Base-by-base conservation (phyloP, 2,113 vertebrate genomes). In the Chelonoidis abingdonii region DNA sequence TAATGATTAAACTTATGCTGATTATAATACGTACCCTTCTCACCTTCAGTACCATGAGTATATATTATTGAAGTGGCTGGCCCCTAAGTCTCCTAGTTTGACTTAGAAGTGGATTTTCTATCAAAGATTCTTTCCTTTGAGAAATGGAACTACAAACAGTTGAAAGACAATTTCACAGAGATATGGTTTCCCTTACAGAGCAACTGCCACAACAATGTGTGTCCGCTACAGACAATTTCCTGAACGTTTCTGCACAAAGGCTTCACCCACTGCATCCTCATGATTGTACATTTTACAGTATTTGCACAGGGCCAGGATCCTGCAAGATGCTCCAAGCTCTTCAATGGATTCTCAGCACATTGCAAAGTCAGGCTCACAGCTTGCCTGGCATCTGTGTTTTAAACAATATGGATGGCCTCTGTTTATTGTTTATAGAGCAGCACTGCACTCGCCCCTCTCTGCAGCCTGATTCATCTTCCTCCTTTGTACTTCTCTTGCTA, bases 1-100 rank as follows among this genome's bases (percentile, higher is more conserved):
- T 83, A 5, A 35, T 81, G 91, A 91, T 87, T 4, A 4, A 94
- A 92, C 84, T 93, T 89, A 91, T 96, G 90, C 94, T 95, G 94
- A 84, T 95, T 93, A 95, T 19, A 78, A 95, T 16, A 72, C 90
- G 79, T 92, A 94, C 94, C 96, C 96, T 95, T 84, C 27, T 86
- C 83, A 90, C 81, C 84, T 56, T 85, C n/a, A 19, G 50, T 1
- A 92, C 56, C 79, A 56, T 69, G 87, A n/a, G 6, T 1, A 1
- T 17, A 62, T 31, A 22, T 83, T 86, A 56, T 35, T 17, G 56
- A 27, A 95, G 84, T 84, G 93, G 90, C 84, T 93, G 94, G 94
- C n/a, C 94, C 85, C 84, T 83, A 95, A 87, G 62, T 44, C 76
- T 91, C 52, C 56, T n/a, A 41, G 41, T 47, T 78, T 78, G 75